A percentile compares a stretch with the other conserved stretches of the same genome.
Evolutionary conservation across 1,140 invertebrate genomes (phyloP).

Genomic region (Mesaphorura yosii): DNA sequence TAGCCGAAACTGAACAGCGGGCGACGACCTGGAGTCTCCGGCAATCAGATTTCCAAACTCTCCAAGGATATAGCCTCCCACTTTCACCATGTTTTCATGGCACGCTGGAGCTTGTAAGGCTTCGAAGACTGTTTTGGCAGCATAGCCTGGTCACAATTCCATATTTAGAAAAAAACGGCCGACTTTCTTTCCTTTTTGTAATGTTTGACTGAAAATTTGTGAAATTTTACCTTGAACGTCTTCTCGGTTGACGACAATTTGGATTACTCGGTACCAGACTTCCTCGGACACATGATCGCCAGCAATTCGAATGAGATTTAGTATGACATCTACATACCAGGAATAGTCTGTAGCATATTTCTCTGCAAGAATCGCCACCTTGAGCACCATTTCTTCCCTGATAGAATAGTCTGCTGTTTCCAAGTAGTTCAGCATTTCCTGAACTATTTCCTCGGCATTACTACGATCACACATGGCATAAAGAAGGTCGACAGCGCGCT

Average conservation of each 20-base stretch:
- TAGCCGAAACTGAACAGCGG: constrained; percentile 88
- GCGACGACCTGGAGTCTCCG: constrained; percentile 92
- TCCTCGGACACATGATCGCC: constrained; percentile 92
- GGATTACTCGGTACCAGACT: constrained; percentile 99
- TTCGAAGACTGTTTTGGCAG: constrained; percentile 99
- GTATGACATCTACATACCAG: constrained; percentile 97
- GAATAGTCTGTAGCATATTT: constrained; percentile 99
- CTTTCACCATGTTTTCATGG: constrained; percentile 99
- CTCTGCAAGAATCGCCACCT: constrained; percentile 98
- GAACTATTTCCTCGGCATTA: constrained; percentile 98
- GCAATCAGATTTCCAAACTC: constrained; percentile 99
- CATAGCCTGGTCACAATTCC: constrained; percentile 52
- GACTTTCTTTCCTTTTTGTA: background rate
- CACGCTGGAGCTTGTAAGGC: constrained; percentile 95
- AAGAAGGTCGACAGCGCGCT: constrained; percentile 95
- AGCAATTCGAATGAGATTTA: constrained; percentile 98
- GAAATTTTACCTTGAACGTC: constrained; percentile 73
- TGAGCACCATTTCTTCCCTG: constrained; percentile 98
- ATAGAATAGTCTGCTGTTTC: constrained; percentile 99
- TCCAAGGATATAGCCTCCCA: constrained; percentile 97
- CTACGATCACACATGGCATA: constrained; percentile 99
- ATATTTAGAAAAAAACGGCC: background rate
- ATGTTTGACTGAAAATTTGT: background rate
- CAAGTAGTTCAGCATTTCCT: constrained; percentile 98
- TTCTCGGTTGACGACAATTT: constrained; percentile 98